These are phyloP conservation scores for Cebidichthys violaceus DNA, from an alignment of 2,113 vertebrate species.

Conservation along the genomic window DNA sequence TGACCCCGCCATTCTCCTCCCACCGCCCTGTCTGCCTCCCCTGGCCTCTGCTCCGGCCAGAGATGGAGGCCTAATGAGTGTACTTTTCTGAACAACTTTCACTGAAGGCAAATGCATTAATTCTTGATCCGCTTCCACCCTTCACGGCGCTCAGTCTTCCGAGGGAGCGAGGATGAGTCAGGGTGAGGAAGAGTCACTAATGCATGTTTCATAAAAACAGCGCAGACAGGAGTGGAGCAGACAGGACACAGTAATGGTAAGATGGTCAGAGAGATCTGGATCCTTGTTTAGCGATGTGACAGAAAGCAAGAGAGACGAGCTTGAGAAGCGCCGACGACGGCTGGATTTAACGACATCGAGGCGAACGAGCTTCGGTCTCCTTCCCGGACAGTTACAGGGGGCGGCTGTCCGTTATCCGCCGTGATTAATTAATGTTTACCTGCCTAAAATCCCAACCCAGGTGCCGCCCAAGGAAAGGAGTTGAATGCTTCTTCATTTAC, in stretches of 20 bases:
- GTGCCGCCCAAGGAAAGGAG: constrained; percentile 53
- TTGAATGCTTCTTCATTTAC: constrained; percentile 78
- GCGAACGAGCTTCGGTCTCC: constrained; percentile 53
- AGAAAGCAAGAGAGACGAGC: constrained; percentile 9
- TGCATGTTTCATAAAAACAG: constrained; percentile 46
- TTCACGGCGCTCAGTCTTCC: constrained; percentile 42
- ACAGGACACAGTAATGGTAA: constrained; percentile 8
- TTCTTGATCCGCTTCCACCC: constrained; percentile 56
- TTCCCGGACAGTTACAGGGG: constrained; percentile 36
- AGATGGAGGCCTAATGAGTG: constrained; percentile 69
- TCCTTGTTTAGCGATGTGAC: constrained; percentile 12
- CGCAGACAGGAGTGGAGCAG: constrained; percentile 19
- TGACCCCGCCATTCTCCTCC: constrained; percentile 67
- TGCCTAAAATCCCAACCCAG: constrained; percentile 55
- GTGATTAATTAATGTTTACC: constrained; percentile 77
- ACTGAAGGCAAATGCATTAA: constrained; percentile 63
- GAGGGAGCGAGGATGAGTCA: constrained; percentile 44
- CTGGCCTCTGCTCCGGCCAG: constrained; percentile 33
- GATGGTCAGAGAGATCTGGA: constrained; percentile 9
- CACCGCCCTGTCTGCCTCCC: constrained; percentile 37
- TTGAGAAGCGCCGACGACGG: constrained; percentile 26
- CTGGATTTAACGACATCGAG: constrained; percentile 40
- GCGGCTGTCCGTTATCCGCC: constrained; percentile 53
- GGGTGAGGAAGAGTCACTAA: constrained; percentile 47
- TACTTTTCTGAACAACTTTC: constrained; percentile 65